Base-by-base conservation (phyloP, 2,888 invertebrate genomes). In the Linnaemya vulpina region DNA sequence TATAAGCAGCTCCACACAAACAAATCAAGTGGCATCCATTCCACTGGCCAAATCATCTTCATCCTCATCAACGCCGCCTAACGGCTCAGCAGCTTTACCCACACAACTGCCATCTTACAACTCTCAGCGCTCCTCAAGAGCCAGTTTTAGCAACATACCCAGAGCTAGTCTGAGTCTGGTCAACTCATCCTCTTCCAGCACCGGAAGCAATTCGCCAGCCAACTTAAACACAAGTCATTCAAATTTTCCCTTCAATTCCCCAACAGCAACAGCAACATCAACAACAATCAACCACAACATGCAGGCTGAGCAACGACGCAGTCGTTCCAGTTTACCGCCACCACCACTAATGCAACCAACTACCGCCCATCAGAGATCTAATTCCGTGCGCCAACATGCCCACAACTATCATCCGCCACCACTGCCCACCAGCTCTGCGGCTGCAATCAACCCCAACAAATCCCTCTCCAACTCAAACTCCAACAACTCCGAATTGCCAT, bases 111-210 rank as follows among this genome's bases (percentile, higher is more conserved):
- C 87, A 79, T 73, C 84, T 35, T 87, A 87, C 46, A 84, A 67
- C 84, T 87, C 87, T 81, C 87, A 87, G 77, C 88, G 89, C 22
- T 88, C 87, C 58, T 84, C 90, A 1, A 90, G 91, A 53, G 88
- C 90, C 70, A 92, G 91, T 87, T 91, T 92, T 60, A 91, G 90
- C 87, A 92, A 92, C 55, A 92, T 92, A 87, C 92, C 92, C 30
- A 90, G 93, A 74, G 93, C 90, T 68, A 92, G 91, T 84, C 90
- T 92, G n/a, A 91, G 89, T 68, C 88, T 85, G 78, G 78, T 88
- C 17, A 87, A 86, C 81, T 58, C 81, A 20, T 60, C 63, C 46
- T 38, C 82, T 60, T 60, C 83, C 35, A 86, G 73, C 30, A 49
- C 77, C 43, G 81, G 67, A 22, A 85, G 75, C 10, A 77, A 81